Evolutionary conservation across 2,797 vertebrate genomes (phyloP), one percentile per base, ranked within the genome.

Genomic region (Paedocypris micromegethes): DNA sequence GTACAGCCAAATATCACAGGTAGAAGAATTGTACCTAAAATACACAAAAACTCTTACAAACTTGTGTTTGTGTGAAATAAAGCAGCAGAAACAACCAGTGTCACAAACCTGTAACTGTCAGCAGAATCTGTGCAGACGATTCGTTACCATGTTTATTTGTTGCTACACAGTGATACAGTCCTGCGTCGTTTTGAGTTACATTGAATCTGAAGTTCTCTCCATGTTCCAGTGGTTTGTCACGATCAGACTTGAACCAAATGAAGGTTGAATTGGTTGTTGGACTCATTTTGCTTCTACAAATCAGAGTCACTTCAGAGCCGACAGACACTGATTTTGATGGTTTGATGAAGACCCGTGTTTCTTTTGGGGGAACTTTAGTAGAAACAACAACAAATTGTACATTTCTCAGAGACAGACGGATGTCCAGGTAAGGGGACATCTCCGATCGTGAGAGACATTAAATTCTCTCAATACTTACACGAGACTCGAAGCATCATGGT

Each of bases 271-370:
- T 58, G 61, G 68, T 64, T 3, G 81, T 73, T 75, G 84, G 85
- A 4, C 76, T 83, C 63, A 76, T 80, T 68, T 73, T 78, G 75
- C 82, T 81, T 72, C 71, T 74, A 78, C 84, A 86, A 74, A 48
- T 84, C 72, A 86, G 64, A 43, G 76, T 83, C 74, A 83, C 81
- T 68, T 37, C 52, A 68, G 50, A 70, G 5, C 76, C 81, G 50
- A 72, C 58, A 57, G 73, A 61, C 68, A 75, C 23, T 23, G 23
- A 23, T 1, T 1, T 1, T 23, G 23, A 23, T 23, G 23, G 23
- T 23, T 23, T 66, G 58, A 84, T 42, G 49, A n/a, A 59, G 3
- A 40, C 74, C 8, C 3, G 55, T 5, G 80, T 84, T 60, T 77
- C 0, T 58, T 72, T 81, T 9, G 23, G 23, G 1, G 23, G 23